Evolutionary conservation across 2,888 invertebrate species (phyloP).

Genomic region (Homarus gammarus): DNA sequence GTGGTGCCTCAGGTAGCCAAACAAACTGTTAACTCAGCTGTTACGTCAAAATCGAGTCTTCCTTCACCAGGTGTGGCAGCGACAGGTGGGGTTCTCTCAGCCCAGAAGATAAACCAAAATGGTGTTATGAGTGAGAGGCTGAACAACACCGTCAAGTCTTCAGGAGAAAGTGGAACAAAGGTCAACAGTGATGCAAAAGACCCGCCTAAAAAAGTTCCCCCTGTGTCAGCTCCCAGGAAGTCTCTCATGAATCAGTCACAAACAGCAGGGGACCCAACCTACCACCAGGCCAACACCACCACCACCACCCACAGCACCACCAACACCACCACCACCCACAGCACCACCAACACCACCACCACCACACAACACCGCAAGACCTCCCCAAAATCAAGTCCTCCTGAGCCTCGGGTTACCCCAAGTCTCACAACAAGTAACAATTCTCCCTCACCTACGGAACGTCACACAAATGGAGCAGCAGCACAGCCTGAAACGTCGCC

Average conservation of each 20-base stretch:
- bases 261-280: background rate
- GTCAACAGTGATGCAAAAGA: background rate
- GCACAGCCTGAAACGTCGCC: background rate
- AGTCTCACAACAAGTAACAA: background rate
- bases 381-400: background rate
- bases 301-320: background rate
- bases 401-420: background rate
- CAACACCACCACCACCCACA: too few relatives aligned
- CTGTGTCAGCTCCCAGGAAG: constrained; percentile 37
- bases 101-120: background rate
- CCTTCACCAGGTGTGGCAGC: background rate
- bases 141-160: too few relatives aligned
- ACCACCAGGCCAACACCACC: too few relatives aligned
- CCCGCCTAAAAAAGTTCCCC: background rate
- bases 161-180: too few relatives aligned
- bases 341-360: too few relatives aligned
- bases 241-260: background rate
- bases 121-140: background rate
- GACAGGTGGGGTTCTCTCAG: background rate
- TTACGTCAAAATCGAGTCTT: background rate
- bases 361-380: background rate
- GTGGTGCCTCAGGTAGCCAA: background rate
- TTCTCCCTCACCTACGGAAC: background rate
- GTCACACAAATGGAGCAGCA: background rate
- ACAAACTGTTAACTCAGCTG: too few relatives aligned